These are phyloP conservation scores for Oligia fasciuncula DNA, from an alignment of 2,888 invertebrate genomes.

Conservation along the genomic window DNA sequence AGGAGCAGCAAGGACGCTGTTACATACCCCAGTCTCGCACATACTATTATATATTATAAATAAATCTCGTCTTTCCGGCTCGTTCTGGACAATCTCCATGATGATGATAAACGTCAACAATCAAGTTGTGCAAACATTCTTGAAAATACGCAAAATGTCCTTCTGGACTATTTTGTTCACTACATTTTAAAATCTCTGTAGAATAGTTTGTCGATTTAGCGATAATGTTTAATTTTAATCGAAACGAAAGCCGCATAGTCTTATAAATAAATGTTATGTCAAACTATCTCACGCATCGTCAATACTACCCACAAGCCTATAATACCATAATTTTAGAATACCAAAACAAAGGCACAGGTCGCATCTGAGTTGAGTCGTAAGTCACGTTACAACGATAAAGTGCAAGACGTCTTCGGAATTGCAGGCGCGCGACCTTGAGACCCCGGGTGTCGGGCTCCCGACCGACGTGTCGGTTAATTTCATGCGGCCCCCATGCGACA, in stretches of 20 bases:
- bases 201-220: background rate
- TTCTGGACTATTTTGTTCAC: background rate
- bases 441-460: background rate
- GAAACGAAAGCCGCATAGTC: background rate
- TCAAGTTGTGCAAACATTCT: no score
- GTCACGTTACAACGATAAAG: background rate
- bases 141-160: background rate
- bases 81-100: no score
- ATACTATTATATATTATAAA: no score
- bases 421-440: conserved; percentile 10
- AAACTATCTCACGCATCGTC: background rate
- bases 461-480: conserved; percentile 51
- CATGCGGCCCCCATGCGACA: conserved; percentile 38
- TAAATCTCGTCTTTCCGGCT: no score
- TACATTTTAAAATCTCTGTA: background rate
- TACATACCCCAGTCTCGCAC: no score
- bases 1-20: no score
- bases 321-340: background rate
- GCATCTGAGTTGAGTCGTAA: background rate
- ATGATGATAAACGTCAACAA: no score
- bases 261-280: background rate
- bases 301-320: background rate
- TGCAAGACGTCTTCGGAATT: background rate
- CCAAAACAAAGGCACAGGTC: background rate
- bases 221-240: background rate